Percentiles rank a stretch among this genome's conserved stretches.
phyloP scores from a whole-genome alignment of 2,888 invertebrate species.

The Drosophila atripex region DNA sequence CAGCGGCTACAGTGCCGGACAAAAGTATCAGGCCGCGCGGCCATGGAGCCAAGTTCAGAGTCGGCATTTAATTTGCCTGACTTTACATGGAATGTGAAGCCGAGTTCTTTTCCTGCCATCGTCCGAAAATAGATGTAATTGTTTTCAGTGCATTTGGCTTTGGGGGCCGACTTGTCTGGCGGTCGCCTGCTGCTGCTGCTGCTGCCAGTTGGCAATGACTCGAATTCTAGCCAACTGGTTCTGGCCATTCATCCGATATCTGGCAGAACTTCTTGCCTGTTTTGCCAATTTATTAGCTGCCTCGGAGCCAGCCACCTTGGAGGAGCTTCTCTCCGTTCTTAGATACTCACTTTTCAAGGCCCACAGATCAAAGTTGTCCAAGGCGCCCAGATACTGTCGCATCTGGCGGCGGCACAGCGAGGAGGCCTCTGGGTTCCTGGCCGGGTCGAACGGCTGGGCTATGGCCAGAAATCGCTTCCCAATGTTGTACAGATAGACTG shows the following conservation, averaged over 20 bases:
- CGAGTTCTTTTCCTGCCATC: not conserved
- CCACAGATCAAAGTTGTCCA: slow-evolving; percentile 82
- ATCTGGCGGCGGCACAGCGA: slow-evolving; percentile 78
- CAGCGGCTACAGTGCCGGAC: slow-evolving; percentile 15
- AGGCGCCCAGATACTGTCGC: slow-evolving; percentile 73
- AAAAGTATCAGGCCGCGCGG: not conserved
- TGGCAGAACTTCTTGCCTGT: not conserved
- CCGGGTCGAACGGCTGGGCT: slow-evolving; percentile 80
- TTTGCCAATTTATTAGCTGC: slow-evolving; percentile 31
- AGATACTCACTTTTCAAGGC: slow-evolving; percentile 82
- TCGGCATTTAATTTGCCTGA: not conserved
- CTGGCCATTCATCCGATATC: slow-evolving; percentile 1
- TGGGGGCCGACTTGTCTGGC: slow-evolving; percentile 76
- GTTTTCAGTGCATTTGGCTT: slow-evolving; percentile 65
- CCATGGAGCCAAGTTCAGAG: slow-evolving; percentile 4
- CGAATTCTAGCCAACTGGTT: slow-evolving; percentile 52
- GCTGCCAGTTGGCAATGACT: slow-evolving; percentile 70
- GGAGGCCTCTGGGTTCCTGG: slow-evolving; percentile 78
- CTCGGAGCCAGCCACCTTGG: slow-evolving; percentile 5
- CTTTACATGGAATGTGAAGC: slow-evolving; percentile 1
- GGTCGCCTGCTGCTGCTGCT: slow-evolving; percentile 51
- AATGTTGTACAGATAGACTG: slow-evolving; percentile 80
- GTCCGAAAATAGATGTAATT: not conserved
- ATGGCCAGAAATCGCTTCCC: slow-evolving; percentile 77
- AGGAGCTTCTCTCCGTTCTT: not conserved